phyloP scores from a whole-genome alignment of 1,140 invertebrate genomes.

The Planococcus citri region DNA sequence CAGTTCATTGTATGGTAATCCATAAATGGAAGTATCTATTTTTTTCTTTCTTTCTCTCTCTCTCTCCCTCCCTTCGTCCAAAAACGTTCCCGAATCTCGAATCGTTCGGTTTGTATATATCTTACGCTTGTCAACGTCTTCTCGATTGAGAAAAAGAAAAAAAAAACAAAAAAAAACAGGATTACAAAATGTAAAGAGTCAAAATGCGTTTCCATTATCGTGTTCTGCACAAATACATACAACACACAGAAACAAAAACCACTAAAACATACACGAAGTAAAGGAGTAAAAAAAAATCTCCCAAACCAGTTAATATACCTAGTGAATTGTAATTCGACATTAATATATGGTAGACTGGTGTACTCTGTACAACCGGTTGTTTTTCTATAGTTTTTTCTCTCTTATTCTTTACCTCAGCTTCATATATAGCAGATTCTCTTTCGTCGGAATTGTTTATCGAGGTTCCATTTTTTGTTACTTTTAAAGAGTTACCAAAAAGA shows the following conservation, averaged over 20 bases:
- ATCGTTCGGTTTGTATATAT: background rate
- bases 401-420: background rate
- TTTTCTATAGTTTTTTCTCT: background rate
- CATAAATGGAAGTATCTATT: background rate
- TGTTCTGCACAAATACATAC: background rate
- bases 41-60: background rate
- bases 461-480: too few species aligned
- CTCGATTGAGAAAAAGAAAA: background rate
- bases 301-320: background rate
- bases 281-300: background rate
- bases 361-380: background rate
- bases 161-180: too few species aligned
- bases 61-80: background rate
- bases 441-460: background rate
- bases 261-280: background rate
- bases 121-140: background rate
- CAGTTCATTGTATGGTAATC: constrained; percentile 6
- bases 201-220: constrained; percentile 1
- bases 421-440: constrained; percentile 1
- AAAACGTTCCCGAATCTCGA: too few species aligned
- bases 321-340: constrained; percentile 2
- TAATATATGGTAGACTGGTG: constrained; percentile 3
- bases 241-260: background rate
- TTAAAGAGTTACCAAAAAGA: too few species aligned
- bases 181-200: constrained; percentile 4